Base-by-base conservation (phyloP, 2,797 vertebrate genomes). In the Pogonophryne albipinna region DNA sequence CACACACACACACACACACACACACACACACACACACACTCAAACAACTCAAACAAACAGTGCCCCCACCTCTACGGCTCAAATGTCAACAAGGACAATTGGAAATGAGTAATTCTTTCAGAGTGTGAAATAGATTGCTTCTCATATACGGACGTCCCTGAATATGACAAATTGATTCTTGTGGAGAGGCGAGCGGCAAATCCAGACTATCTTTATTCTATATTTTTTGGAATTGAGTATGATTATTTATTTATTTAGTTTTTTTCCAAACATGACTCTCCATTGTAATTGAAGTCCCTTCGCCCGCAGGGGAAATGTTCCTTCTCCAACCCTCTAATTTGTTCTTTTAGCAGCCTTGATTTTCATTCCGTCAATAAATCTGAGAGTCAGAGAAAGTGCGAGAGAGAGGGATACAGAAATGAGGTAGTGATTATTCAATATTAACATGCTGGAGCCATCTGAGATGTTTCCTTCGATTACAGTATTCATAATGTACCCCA, bases 151-250 rank as follows among this genome's bases (percentile, higher is more conserved):
- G 87, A 86, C 69, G 78, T 90, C 82, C 65, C 82, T 85, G 93
- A 94, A 95, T 93, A 94, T 93, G 91, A 95, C 93, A 94, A 94
- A 95, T 94, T 94, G 94, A 95, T 95, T 95, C 78, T 85, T 71
- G 61, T 67, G 70, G 75, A 87, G 87, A 89, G 73, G 85, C 74
- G 65, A 77, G 85, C 49, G 13, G 66, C 82, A 89, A 92, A 92
- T 89, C 82, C 74, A 89, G 89, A 93, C 91, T 87, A 78, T 87
- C 89, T 87, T 84, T 85, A 84, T 86, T 86, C 85, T 89, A 79
- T 71, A 63, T 55, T 79, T 45, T 78, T 74, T 81, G 82, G 56
- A 82, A 86, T 90, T 85, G 71, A 87, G 80, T 81, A 78, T 71
- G 68, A 87, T 91, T 86, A 87, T 89, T 87, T 88, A 81, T 89